phyloP scores from a whole-genome alignment of 2,113 vertebrate genomes.

The Leucoraja erinaceus region DNA sequence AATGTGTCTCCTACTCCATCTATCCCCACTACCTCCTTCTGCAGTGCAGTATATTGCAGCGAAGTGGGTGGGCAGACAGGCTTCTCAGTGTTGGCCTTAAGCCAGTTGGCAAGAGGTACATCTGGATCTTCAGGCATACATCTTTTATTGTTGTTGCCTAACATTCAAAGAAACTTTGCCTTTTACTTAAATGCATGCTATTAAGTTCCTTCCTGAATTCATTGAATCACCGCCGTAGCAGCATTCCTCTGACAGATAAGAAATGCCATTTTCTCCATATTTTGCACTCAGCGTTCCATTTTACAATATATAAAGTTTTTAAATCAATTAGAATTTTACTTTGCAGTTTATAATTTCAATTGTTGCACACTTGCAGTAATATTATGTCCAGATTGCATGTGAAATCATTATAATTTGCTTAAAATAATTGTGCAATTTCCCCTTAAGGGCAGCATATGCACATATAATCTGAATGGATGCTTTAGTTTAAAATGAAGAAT shows the following conservation, averaged over 20 bases:
- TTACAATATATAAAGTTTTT: neutral
- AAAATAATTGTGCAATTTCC: neutral
- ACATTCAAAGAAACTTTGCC: neutral
- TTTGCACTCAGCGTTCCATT: neutral
- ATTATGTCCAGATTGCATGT: neutral
- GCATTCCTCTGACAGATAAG: neutral
- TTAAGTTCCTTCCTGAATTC: neutral
- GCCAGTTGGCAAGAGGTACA: neutral
- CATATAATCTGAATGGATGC: neutral
- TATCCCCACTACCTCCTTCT: neutral
- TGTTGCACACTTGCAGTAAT: neutral
- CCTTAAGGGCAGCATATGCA: neutral
- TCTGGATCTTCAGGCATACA: neutral
- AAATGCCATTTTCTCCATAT: neutral
- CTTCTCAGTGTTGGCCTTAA: slow-evolving; percentile 9
- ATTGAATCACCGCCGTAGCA: neutral
- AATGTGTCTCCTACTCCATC: neutral
- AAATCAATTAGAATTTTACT: neutral
- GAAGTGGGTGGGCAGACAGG: slow-evolving; percentile 8
- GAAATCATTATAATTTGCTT: neutral
- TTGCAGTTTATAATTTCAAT: neutral
- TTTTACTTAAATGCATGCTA: neutral
- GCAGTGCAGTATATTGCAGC: neutral
- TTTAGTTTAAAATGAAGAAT: neutral
- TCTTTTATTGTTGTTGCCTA: neutral